Evolutionary conservation across 2,113 vertebrate genomes (phyloP).

Genomic region (Actinemys pallida): DNA sequence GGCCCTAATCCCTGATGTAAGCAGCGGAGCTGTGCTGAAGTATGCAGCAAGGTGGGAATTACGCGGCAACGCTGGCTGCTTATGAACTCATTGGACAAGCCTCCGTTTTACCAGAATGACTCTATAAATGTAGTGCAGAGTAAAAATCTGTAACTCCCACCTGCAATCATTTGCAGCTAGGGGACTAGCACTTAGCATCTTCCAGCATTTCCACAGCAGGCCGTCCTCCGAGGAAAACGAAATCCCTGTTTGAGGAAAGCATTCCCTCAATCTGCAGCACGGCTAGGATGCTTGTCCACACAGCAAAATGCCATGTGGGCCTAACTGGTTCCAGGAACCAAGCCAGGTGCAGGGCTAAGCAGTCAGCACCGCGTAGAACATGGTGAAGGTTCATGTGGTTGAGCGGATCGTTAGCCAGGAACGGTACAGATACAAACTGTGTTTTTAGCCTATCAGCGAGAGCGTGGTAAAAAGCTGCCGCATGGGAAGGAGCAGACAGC

Average conservation of each 20-base stretch:
- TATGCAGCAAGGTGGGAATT: neutral
- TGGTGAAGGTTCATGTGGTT: neutral
- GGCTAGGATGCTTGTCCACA: neutral
- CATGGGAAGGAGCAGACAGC: neutral
- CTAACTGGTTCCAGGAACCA: neutral
- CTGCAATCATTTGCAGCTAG: neutral
- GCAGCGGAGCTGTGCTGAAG: neutral
- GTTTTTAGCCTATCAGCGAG: accelerated
- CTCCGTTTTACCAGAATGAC: neutral
- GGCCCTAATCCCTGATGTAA: accelerated
- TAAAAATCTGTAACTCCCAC: neutral
- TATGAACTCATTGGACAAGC: neutral
- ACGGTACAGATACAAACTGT: too few species aligned
- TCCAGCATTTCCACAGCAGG: neutral
- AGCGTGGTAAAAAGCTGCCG: neutral
- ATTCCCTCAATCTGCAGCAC: neutral
- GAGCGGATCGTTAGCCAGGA: neutral
- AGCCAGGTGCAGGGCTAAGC: neutral
- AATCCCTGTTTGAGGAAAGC: neutral
- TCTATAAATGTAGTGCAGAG: neutral
- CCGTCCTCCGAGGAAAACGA: neutral
- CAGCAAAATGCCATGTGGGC: neutral
- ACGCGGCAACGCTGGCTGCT: neutral
- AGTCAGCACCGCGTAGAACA: neutral
- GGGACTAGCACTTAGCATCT: neutral